A percentile compares a stretch with the other conserved stretches of the same genome.
phyloP scores from a whole-genome alignment of 2,113 vertebrate genomes.

The Antechinus flavipes region DNA sequence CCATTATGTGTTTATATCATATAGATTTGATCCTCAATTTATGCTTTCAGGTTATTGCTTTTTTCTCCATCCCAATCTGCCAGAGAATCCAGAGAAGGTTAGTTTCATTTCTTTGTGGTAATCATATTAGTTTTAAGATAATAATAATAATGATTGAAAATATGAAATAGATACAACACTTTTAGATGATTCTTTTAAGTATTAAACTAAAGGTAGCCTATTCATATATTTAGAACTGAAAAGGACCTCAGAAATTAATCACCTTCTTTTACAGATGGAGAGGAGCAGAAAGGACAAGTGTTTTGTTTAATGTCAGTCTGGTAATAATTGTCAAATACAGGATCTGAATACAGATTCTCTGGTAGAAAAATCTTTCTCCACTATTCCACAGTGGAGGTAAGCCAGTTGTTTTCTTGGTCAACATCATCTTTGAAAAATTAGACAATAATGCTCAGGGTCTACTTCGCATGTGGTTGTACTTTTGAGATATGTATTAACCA shows the following conservation, averaged over 20 bases:
- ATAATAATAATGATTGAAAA: background rate
- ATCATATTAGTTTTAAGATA: background rate
- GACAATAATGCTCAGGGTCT: rapidly evolving
- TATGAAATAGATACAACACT: background rate
- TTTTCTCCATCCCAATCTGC: background rate
- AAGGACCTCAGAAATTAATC: background rate
- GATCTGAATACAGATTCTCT: background rate
- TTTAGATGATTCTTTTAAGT: background rate
- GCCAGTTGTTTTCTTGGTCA: background rate
- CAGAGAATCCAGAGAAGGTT: too few relatives aligned
- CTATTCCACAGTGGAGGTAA: background rate
- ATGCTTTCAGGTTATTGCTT: background rate
- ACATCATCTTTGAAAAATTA: rapidly evolving
- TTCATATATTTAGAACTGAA: background rate
- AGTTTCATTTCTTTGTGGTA: background rate
- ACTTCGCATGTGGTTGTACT: rapidly evolving
- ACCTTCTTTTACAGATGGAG: background rate
- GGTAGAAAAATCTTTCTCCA: background rate
- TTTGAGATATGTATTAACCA: background rate
- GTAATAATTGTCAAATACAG: background rate
- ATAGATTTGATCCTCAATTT: background rate
- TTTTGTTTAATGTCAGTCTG: background rate
- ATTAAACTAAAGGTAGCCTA: background rate
- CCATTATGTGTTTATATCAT: background rate
- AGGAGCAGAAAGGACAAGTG: background rate